phyloP scores from a whole-genome alignment of 2,888 invertebrate genomes.

The Chalcosyrphus nemorum region DNA sequence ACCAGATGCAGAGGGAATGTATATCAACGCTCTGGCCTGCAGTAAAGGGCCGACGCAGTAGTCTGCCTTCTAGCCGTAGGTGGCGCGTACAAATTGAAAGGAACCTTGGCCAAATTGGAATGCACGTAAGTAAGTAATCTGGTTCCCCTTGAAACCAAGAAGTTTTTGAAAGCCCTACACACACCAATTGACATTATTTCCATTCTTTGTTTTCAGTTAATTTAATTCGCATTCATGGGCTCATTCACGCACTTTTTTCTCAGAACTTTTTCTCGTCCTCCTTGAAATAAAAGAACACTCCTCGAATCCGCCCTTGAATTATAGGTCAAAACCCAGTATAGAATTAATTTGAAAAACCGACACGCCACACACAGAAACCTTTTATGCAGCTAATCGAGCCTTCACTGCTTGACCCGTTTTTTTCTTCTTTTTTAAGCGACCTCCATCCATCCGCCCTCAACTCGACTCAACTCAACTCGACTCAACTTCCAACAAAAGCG shows the following conservation, averaged over 20 bases:
- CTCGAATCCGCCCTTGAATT: background rate
- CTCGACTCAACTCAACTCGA: conserved; percentile 26
- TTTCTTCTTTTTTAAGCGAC: background rate
- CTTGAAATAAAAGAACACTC: background rate
- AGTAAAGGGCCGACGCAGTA: no score
- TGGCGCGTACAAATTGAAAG: no score
- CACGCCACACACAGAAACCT: background rate
- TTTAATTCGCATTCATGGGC: background rate
- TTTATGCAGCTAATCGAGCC: background rate
- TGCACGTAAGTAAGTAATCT: no score
- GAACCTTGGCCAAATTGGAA: no score
- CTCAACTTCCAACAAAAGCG: conserved; percentile 21
- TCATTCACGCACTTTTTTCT: background rate
- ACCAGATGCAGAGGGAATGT: no score
- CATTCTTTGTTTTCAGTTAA: background rate
- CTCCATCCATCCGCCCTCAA: background rate
- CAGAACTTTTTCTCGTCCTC: background rate
- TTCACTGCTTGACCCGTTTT: conserved; percentile 16
- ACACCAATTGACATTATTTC: background rate
- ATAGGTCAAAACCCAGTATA: background rate
- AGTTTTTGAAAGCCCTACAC: no score
- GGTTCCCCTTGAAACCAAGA: no score
- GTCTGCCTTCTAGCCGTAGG: no score
- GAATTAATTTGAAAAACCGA: conserved; percentile 7
- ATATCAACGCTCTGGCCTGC: no score